phyloP scores from a whole-genome alignment of 2,888 invertebrate genomes.

The Oxystoma pomonae region DNA sequence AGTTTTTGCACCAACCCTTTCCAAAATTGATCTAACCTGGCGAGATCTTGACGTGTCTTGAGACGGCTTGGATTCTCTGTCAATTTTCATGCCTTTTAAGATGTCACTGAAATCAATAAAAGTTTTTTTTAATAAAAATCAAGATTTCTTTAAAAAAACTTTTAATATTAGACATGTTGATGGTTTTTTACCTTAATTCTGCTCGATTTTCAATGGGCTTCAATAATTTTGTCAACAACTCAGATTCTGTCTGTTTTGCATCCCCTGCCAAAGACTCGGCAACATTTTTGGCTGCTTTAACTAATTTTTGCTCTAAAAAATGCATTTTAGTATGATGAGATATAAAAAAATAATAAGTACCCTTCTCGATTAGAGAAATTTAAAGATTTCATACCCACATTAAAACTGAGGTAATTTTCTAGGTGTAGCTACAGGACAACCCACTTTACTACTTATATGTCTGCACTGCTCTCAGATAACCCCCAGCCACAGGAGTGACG shows the following conservation, averaged over 20 bases:
- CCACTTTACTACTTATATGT: no score
- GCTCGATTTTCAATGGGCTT: conserved; percentile 39
- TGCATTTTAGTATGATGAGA: no score
- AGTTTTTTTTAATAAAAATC: no score
- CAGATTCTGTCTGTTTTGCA: conserved; percentile 65
- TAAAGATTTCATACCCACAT: conserved; percentile 25
- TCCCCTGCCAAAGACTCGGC: conserved; percentile 66
- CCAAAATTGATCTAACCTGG: conserved; percentile 48
- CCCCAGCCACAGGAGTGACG: no score
- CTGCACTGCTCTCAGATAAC: no score
- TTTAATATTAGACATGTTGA: not conserved
- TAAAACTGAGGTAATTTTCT: no score
- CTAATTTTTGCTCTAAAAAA: conserved; percentile 45
- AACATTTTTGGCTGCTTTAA: conserved; percentile 67
- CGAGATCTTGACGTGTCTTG: conserved; percentile 50
- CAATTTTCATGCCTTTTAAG: conserved; percentile 74
- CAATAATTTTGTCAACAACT: conserved; percentile 65
- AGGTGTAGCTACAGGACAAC: no score
- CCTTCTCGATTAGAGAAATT: not conserved
- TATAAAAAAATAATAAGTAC: not conserved
- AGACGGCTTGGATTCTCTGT: conserved; percentile 49
- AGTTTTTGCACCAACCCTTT: conserved; percentile 19
- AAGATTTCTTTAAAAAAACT: not conserved
- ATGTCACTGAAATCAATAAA: conserved; percentile 59
- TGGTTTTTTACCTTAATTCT: conserved; percentile 1